Evolutionary conservation across 2,113 vertebrate genomes (phyloP).

Genomic region (Aspidoscelis tigris): DNA sequence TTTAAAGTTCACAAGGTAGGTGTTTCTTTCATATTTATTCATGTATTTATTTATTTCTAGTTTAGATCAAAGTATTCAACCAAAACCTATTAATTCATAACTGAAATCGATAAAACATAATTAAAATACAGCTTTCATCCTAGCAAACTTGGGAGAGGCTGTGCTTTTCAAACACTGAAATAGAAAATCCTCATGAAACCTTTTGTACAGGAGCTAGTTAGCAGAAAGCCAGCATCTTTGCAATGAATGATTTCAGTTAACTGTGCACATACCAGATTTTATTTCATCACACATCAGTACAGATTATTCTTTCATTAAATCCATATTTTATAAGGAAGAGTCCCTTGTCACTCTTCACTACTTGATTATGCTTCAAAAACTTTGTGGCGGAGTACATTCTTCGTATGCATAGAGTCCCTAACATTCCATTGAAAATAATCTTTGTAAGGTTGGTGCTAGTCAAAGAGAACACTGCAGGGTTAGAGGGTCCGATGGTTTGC

Average conservation of each 20-base stretch:
- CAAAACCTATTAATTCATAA: no score
- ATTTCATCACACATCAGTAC: background rate
- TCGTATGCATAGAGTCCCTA: background rate
- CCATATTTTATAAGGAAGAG: no score
- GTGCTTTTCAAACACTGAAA: background rate
- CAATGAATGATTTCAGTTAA: background rate
- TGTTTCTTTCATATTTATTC: constrained; percentile 14
- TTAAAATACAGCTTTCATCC: no score
- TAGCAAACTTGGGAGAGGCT: background rate
- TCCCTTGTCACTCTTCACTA: background rate
- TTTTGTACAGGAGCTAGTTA: background rate
- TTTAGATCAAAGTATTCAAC: background rate
- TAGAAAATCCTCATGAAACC: constrained; percentile 13
- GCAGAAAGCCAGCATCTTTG: background rate
- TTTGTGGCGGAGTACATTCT: background rate
- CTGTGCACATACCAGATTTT: background rate
- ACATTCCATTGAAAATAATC: background rate
- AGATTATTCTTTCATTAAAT: background rate
- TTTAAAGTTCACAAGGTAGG: constrained; percentile 96
- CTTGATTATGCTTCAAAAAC: background rate
- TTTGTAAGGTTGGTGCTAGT: background rate
- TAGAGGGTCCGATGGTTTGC: background rate
- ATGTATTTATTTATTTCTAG: fast-evolving
- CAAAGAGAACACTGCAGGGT: background rate
- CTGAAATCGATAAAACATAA: no score